Percentiles rank a stretch among this genome's conserved stretches.
These are phyloP conservation scores for human (Homo sapiens) DNA, from an alignment of 2,113 vertebrate genomes.

Conservation along the genomic window GRCh38 chr5:10894001-10894500, in stretches of 20 bases:
- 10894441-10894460: background rate
- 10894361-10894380: background rate
- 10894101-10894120: background rate
- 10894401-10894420: background rate
- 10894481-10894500: background rate
- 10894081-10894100: accelerated
- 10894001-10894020: background rate
- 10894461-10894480: background rate
- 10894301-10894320: constrained; percentile 41
- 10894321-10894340: background rate
- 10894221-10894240: background rate
- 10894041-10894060: background rate
- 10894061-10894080: background rate
- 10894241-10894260: background rate
- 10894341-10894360: background rate
- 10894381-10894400: background rate
- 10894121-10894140: background rate
- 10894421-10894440: constrained; percentile 21
- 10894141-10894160: background rate
- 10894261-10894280: background rate
- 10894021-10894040: background rate
- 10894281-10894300: background rate
- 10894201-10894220: background rate
- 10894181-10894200: background rate
- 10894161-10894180: background rate